Evolutionary conservation across 2,888 invertebrate species (phyloP), one percentile per base, ranked within the genome.

Genomic region (Clistopyga incitator): DNA sequence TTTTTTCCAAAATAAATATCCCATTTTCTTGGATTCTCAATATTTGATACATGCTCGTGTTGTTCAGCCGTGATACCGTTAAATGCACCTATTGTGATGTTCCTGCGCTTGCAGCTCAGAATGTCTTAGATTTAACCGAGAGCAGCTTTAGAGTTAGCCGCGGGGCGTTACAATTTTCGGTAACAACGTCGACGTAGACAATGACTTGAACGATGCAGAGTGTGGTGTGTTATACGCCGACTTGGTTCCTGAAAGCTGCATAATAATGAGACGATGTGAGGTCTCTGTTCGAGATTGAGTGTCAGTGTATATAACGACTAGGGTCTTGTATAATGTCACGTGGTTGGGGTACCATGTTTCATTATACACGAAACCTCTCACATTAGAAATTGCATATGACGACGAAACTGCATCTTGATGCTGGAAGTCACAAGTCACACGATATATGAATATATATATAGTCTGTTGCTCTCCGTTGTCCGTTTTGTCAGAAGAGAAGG

Each of bases 301-400:
- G 61, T 56, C 18, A 23, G 71, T 74, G 38, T 38, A 38, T 38
- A 11, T 56, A 65, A 25, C 50, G 52, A n/a, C 13, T 61, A 11
- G 52, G 72, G 18, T 72, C 38, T 65, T 64, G 72, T 59, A 67
- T 83, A 72, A 79, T 68, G 52, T 72, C 67, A 38, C 42, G 76
- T 77, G 45, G 72, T 76, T 83, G 50, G 71, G 52, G 52, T 64
- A 45, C 56, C 52, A 61, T 67, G 72, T 54, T 61, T 72, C 52
- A 52, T 76, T 74, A 75, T 42, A 56, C 38, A 34, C 45, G 56
- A 56, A 56, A 67, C 15, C 59, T 76, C 67, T 45, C 34, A 65
- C 50, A 15, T 78, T 59, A 42, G n/a, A 42, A 59, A 20, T 45
- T 42, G 25, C 11, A 59, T 42, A 25, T 38, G 25, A 25, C 42